Percentiles rank a stretch among this genome's conserved stretches.
phyloP scores from a whole-genome alignment of 92 coral and sea anemone genomes.

The Zoanthus gigantus region DNA sequence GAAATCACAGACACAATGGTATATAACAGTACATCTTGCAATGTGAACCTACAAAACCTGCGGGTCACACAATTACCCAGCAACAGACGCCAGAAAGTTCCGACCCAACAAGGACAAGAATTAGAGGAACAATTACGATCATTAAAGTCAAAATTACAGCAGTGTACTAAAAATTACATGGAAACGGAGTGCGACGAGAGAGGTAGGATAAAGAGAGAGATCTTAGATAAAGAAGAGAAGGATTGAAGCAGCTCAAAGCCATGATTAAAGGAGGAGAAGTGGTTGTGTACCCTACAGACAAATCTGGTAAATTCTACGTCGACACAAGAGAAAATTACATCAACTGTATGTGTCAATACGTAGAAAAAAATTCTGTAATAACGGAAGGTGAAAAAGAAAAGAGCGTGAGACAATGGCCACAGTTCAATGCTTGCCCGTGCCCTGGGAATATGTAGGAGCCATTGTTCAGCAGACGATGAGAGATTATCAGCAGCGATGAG shows the following conservation, averaged over 20 bases:
- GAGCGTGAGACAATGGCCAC: background rate
- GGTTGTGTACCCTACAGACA: background rate
- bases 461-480: background rate
- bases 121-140: background rate
- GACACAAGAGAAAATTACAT: slow-evolving; percentile 8
- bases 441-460: background rate
- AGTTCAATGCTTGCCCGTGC: slow-evolving; percentile 7
- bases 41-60: background rate
- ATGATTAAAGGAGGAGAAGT: background rate
- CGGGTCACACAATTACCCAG: background rate
- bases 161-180: slow-evolving; percentile 10
- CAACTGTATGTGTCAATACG: background rate
- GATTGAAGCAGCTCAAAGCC: background rate
- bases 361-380: background rate
- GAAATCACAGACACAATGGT: background rate
- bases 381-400: background rate
- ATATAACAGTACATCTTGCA: background rate
- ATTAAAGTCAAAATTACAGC: background rate
- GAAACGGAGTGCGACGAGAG: background rate
- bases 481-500: slow-evolving; percentile 5
- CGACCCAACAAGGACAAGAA: background rate
- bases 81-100: background rate
- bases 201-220: background rate
- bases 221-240: slow-evolving; percentile 12
- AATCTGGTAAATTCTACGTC: slow-evolving; percentile 13